Evolutionary conservation across 2,113 vertebrate species (phyloP).

Genomic region (Coracopsis vasa): DNA sequence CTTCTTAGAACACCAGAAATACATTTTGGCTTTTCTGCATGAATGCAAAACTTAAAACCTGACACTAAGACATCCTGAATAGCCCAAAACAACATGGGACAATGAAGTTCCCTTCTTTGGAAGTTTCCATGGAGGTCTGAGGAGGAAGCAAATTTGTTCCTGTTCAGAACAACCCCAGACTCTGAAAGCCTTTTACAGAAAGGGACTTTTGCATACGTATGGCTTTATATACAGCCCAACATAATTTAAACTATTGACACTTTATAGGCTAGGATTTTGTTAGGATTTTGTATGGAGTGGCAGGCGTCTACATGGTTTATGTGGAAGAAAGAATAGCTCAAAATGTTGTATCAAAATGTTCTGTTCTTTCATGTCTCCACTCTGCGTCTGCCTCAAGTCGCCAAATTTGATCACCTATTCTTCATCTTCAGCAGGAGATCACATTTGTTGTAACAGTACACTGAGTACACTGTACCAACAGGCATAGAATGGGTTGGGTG

Average conservation of each 20-base stretch:
- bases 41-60: background rate
- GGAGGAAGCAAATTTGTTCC: background rate
- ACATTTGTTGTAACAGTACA: background rate
- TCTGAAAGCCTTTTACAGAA: background rate
- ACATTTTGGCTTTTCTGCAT: background rate
- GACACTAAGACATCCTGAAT: background rate
- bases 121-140: background rate
- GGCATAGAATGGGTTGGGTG: background rate
- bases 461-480: background rate
- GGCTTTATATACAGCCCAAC: background rate
- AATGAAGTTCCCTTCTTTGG: background rate
- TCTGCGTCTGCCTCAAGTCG: background rate
- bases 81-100: background rate
- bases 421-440: background rate
- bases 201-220: background rate
- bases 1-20: background rate
- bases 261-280: background rate
- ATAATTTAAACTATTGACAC: background rate
- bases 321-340: background rate
- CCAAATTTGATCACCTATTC: background rate
- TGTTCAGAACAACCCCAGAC: background rate
- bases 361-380: background rate
- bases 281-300: background rate
- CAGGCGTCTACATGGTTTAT: background rate
- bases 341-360: background rate